A percentile compares a stretch with the other conserved stretches of the same genome.
Conservation (phyloP, 1,140 invertebrate species). For the Patella vulgata region DNA sequence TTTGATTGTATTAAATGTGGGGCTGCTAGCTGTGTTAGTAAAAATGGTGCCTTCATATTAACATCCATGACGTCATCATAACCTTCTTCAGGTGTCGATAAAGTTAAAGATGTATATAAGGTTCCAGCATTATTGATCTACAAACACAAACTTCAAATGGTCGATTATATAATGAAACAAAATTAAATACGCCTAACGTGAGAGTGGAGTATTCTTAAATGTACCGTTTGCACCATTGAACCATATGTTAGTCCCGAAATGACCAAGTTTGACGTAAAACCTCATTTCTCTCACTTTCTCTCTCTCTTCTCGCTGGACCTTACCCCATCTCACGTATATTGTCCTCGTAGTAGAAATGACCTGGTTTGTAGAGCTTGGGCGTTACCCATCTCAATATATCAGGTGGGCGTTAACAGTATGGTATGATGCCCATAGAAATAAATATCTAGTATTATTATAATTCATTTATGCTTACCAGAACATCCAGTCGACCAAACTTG, state of each 20-base stretch:
- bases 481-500: constrained; percentile 48
- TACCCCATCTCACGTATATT: too few species aligned
- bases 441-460: neutral
- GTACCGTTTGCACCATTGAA: too few species aligned
- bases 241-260: too few species aligned
- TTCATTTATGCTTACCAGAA: constrained; percentile 39
- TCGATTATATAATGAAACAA: too few species aligned
- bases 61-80: constrained; percentile 85
- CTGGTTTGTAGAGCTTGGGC: too few species aligned
- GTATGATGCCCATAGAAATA: too few species aligned
- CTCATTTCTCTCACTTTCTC: too few species aligned
- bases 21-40: constrained; percentile 38
- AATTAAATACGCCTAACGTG: neutral
- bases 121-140: constrained; percentile 87
- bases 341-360: too few species aligned
- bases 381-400: too few species aligned
- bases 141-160: neutral
- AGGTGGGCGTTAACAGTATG: too few species aligned
- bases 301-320: too few species aligned
- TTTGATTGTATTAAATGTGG: constrained; percentile 42
- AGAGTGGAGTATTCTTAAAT: neutral
- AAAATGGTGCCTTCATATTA: constrained; percentile 75
- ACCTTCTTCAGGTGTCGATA: constrained; percentile 81
- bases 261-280: too few species aligned
- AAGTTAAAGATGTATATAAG: constrained; percentile 80